phyloP scores from a whole-genome alignment of 2,888 invertebrate species.

The Drosophila fungiperda region DNA sequence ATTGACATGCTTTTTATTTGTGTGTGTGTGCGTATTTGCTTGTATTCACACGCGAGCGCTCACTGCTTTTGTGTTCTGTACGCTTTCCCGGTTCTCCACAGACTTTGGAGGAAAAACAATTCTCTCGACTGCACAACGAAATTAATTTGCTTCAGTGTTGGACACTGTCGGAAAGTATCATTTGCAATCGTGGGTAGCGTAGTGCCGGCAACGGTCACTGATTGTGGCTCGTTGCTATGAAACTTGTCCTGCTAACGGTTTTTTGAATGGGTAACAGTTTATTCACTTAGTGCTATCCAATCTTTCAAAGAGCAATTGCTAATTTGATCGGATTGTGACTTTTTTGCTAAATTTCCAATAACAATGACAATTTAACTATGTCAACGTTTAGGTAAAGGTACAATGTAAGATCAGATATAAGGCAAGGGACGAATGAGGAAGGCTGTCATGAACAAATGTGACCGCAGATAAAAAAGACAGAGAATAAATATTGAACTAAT shows the following conservation, averaged over 20 bases:
- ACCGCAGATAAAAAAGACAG: conserved; percentile 41
- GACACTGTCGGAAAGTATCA: conserved; percentile 10
- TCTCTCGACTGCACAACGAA: conserved; percentile 35
- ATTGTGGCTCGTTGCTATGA: conserved; percentile 13
- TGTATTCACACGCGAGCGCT: not conserved
- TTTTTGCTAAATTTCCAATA: not conserved
- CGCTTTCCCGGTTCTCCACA: conserved; percentile 73
- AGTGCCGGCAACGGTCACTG: not conserved
- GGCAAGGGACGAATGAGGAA: not conserved
- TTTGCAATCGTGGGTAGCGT: not conserved
- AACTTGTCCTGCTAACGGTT: conserved; percentile 14
- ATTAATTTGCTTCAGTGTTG: conserved; percentile 1
- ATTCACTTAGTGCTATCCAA: conserved; percentile 25
- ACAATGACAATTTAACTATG: not conserved
- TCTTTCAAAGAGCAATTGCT: conserved; percentile 15
- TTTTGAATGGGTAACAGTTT: conserved; percentile 10
- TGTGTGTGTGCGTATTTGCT: conserved; percentile 10
- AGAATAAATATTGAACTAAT: conserved; percentile 17
- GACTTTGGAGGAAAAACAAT: conserved; percentile 65
- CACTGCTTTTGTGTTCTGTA: conserved; percentile 39
- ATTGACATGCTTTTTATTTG: conserved; percentile 37
- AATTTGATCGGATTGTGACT: conserved; percentile 3
- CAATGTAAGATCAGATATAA: conserved; percentile 15
- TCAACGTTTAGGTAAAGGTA: not conserved
- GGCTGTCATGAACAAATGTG: conserved; percentile 14